Conservation (phyloP, 2,888 invertebrate species). For the Autographa pulchrina region DNA sequence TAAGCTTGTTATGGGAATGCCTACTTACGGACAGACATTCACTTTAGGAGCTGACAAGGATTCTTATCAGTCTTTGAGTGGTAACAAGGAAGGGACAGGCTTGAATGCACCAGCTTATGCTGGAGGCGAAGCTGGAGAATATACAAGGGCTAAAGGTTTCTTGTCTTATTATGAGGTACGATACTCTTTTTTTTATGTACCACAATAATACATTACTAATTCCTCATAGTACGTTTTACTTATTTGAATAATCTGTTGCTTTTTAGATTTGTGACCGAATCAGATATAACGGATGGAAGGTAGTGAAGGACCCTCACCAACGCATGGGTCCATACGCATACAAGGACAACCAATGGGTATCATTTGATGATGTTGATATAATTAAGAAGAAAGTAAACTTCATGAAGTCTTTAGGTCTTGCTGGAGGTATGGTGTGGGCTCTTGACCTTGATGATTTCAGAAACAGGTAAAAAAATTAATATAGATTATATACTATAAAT, state of each 20-base stretch:
- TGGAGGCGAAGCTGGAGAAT: conserved; percentile 95
- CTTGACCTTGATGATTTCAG: conserved; percentile 96
- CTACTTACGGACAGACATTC: conserved; percentile 96
- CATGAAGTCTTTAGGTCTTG: conserved; percentile 93
- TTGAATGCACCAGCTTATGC: conserved; percentile 94
- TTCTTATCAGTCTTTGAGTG: conserved; percentile 61
- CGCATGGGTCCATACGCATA: conserved; percentile 97
- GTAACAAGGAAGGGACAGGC: conserved; percentile 87
- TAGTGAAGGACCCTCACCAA: conserved; percentile 93
- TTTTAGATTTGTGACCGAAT: conserved; percentile 94
- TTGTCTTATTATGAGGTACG: conserved; percentile 95
- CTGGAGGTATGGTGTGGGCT: conserved; percentile 97
- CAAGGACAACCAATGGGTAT: conserved; percentile 97
- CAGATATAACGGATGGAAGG: conserved; percentile 93
- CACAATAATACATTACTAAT: too few relatives aligned
- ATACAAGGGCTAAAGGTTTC: conserved; percentile 95
- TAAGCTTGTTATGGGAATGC: conserved; percentile 96
- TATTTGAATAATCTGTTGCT: background rate
- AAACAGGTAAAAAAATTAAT: conserved; percentile 82
- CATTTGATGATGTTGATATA: conserved; percentile 95
- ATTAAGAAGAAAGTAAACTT: conserved; percentile 94
- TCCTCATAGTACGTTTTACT: too few relatives aligned
- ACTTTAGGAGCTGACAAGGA: conserved; percentile 76
- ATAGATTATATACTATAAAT: background rate
- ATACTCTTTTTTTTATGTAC: background rate